A percentile compares a stretch with the other conserved stretches of the same genome.
phyloP scores from a whole-genome alignment of 2,888 invertebrate species.

The Aleiodes alternator region DNA sequence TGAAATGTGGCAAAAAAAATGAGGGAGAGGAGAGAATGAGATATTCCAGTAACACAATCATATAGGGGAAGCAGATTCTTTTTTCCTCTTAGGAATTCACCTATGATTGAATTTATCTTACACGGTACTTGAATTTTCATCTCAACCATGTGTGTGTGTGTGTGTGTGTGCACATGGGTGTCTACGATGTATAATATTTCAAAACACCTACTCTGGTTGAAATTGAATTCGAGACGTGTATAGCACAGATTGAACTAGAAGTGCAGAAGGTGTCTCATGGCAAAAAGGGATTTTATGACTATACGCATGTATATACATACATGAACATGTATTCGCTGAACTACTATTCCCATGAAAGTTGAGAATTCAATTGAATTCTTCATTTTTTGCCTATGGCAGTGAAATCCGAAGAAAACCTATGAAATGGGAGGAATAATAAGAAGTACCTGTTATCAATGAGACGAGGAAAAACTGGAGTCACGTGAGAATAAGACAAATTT shows the following conservation, averaged over 20 bases:
- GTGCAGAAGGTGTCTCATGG: constrained; percentile 32
- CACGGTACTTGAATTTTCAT: constrained; percentile 13
- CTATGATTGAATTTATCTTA: constrained; percentile 26
- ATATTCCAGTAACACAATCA: neutral
- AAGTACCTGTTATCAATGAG: neutral
- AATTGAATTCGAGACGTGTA: constrained; percentile 25
- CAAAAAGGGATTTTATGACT: constrained; percentile 23
- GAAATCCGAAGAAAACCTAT: constrained; percentile 6
- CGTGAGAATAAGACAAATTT: neutral
- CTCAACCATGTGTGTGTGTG: neutral
- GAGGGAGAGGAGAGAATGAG: neutral
- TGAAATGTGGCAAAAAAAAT: too few species aligned
- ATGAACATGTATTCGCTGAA: neutral
- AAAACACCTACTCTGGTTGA: constrained; percentile 27
- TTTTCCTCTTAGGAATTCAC: neutral
- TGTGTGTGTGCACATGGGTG: too few species aligned
- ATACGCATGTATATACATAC: constrained; percentile 3
- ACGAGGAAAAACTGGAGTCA: neutral
- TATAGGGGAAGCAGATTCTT: neutral
- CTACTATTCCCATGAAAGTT: constrained; percentile 18
- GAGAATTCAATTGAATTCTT: constrained; percentile 36
- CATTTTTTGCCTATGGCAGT: constrained; percentile 26
- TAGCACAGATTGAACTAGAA: constrained; percentile 32
- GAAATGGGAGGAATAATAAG: too few species aligned
- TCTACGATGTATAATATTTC: constrained; percentile 26